These are phyloP conservation scores for Burhinus bistriatus DNA, from an alignment of 2,113 vertebrate species.

Conservation along the genomic window DNA sequence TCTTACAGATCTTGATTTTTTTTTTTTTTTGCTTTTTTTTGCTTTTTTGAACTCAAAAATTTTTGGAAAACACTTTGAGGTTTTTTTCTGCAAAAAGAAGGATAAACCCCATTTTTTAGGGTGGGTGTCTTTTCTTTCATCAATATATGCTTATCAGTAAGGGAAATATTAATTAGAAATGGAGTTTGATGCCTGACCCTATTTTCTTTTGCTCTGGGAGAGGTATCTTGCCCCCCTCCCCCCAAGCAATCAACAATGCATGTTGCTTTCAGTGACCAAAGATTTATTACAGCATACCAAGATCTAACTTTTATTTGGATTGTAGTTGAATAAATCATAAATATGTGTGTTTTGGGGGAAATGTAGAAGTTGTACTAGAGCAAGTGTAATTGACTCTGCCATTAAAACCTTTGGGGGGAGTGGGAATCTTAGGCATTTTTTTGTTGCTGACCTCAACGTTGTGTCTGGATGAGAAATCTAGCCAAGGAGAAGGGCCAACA, in stretches of 20 bases:
- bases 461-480: not conserved
- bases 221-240: not conserved
- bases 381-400: not conserved
- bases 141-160: not conserved
- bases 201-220: not conserved
- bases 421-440: not conserved
- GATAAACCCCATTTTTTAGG: fast-evolving
- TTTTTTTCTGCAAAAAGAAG: not conserved
- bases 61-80: not conserved
- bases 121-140: not conserved
- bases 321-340: not conserved
- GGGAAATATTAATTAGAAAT: not conserved
- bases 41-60: not conserved
- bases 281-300: not conserved
- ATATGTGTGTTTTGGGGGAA: not conserved
- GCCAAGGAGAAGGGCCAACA: not conserved
- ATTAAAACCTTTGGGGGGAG: not conserved
- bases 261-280: not conserved
- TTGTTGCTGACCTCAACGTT: not conserved
- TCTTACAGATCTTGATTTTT: not conserved
- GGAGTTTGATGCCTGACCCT: not conserved
- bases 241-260: not conserved
- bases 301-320: not conserved
- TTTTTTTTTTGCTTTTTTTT: not conserved
- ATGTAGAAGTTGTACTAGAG: not conserved